These are phyloP conservation scores for Perccottus glenii DNA, from an alignment of 2,113 vertebrate genomes.

Conservation along the genomic window DNA sequence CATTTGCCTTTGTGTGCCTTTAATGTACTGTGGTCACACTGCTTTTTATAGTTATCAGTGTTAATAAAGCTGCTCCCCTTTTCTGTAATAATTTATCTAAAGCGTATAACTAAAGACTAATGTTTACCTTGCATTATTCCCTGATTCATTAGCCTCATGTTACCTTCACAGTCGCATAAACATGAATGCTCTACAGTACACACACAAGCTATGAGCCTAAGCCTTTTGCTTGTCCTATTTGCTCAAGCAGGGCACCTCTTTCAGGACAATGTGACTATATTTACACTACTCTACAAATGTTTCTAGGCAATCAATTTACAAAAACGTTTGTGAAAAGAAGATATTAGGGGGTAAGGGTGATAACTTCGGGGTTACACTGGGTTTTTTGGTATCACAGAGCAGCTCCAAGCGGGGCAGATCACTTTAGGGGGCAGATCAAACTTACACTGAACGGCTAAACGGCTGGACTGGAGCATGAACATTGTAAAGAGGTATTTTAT, in stretches of 20 bases:
- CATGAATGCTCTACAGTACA: slow-evolving; percentile 44
- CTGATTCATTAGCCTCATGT: slow-evolving; percentile 61
- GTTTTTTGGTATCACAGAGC: too few species aligned
- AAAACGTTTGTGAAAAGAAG: too few species aligned
- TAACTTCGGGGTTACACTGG: too few species aligned
- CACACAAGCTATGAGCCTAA: slow-evolving; percentile 71
- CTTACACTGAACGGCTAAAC: too few species aligned
- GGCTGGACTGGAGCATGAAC: too few species aligned
- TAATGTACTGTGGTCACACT: slow-evolving; percentile 40
- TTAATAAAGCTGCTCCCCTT: slow-evolving; percentile 40
- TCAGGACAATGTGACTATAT: slow-evolving; percentile 23
- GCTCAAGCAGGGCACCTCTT: slow-evolving; percentile 81
- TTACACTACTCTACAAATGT: not conserved
- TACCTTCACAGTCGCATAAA: slow-evolving; percentile 60
- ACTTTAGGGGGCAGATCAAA: too few species aligned
- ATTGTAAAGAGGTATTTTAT: too few species aligned
- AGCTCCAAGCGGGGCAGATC: too few species aligned
- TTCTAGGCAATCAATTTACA: too few species aligned
- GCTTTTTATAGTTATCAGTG: slow-evolving; percentile 13
- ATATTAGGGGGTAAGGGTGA: too few species aligned
- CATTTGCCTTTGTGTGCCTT: slow-evolving; percentile 17
- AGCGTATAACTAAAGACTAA: slow-evolving; percentile 30
- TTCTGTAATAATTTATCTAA: slow-evolving; percentile 46
- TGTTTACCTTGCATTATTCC: slow-evolving; percentile 68
- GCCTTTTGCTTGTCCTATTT: slow-evolving; percentile 85